Evolutionary conservation across 2,888 invertebrate genomes (phyloP), one percentile per base, ranked within the genome.

Genomic region (Oeneis ivallda): DNA sequence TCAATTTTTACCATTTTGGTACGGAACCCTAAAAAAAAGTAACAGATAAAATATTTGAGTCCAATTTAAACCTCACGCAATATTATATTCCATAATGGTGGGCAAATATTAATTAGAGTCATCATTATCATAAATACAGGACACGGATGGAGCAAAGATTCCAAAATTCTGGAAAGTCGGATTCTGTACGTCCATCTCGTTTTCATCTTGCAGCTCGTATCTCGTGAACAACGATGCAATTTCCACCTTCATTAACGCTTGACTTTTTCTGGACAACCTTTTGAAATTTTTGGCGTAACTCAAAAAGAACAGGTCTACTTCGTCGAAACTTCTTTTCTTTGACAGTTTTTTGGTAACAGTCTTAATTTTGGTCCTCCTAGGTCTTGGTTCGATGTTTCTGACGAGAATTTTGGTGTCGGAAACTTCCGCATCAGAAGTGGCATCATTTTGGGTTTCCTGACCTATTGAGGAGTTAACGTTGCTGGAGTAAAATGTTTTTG

Each of bases 271-370:
- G 2, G 47, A 47, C 17, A 47, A 47, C 17, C 47, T 47, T 17
- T 47, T 47, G 17, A 47, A 47, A 9, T 47, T 47, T 9, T 47
- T 47, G 15, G 47, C 47, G 47, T 47, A 47, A 15, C 47, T 47
- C 9, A 47, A 17, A 17, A 47, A 47, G 47, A 47, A 47, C 9
- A 47, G 10, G 8, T 47, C 47, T 17, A 47, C 47, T 47, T 47
- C 47, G 9, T 47, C 47, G 9, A 47, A 47, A 10, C 47, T 47
- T 8, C 47, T 15, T 9, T 47, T 47, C 9, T 47, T 15, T 10
- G 15, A 15, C 9, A 47, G 10, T 3, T 47, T 47, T 47, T 47
- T 47, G 17, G 8, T 47, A 3, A 47, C n/a, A 15, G 45, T 17
- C 17, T 47, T 47, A 0, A 47, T 47, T 47, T 47, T 47, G 2